Base-by-base conservation (phyloP, 2,888 invertebrate species). In the Micoletzkya japonica region DNA sequence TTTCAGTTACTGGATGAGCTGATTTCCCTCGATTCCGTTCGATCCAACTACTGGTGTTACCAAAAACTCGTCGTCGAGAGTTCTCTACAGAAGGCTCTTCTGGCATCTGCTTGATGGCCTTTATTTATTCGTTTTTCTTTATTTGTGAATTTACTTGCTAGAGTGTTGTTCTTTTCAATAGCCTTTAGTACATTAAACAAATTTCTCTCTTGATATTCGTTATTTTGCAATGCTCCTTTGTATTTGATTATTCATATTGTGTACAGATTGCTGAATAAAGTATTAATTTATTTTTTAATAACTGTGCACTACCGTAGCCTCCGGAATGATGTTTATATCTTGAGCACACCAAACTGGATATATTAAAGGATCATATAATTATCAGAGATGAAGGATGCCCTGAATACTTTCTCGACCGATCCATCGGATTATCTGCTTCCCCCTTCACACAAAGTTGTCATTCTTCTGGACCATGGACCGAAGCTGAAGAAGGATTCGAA, bases 11-110 rank as follows among this genome's bases (percentile, higher is more conserved):
- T 81, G 64, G 70, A 71, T 17, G 78, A 81, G 49, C 71, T 83
- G 36, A 73, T 70, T 36, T 32, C 52, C 2, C 57, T 81, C 6
- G 85, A 85, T 66, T 81, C 84, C 20, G 76, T 83, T 6, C 76
- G 85, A 1, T 58, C 67, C 26, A 79, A 81, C 59, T 85, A 81
- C 71, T 85, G 81, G 80, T 75, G 74, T 32, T 75, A 83, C 68
- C 74, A 78, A 68, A 67, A 52, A 34, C 24, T 64, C 24, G 64
- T 70, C n/a, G 64, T 77, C 10, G 74, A 77, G 28, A 75, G 73
- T 49, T 50, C 70, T 6, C 60, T 72, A 17, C 70, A 72, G 66
- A 64, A 70, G 49, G 69, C 50, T 36, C 63, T 64, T 34, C 50
- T 52, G 36, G 52, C 63, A 10, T 26, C 50, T 17, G n/a, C 17